Conservation (phyloP, 2,113 vertebrate genomes). For the Polypterus bichir region DNA sequence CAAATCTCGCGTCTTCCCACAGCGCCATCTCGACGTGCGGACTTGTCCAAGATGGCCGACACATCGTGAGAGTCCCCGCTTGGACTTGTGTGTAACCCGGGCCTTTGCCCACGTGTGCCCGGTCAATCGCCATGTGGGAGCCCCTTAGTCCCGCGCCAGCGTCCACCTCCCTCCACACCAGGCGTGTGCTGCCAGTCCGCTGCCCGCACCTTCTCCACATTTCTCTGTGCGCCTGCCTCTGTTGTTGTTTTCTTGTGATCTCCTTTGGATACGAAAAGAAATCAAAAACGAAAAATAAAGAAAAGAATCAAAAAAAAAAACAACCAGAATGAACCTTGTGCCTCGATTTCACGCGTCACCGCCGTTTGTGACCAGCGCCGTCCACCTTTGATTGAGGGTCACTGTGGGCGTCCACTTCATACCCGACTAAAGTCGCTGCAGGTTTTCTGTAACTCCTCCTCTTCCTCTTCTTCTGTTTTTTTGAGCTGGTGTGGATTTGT, state of each 20-base stretch:
- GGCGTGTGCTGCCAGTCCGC: too few relatives aligned
- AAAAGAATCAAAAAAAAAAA: slow-evolving; percentile 18
- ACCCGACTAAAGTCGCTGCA: slow-evolving; percentile 71
- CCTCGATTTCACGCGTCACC: slow-evolving; percentile 66
- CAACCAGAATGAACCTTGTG: slow-evolving; percentile 58
- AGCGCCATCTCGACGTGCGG: too few relatives aligned
- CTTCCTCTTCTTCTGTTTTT: slow-evolving; percentile 21
- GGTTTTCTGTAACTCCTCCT: slow-evolving; percentile 27
- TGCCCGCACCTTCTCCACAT: background rate
- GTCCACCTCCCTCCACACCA: slow-evolving; percentile 48
- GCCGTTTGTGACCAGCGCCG: slow-evolving; percentile 9
- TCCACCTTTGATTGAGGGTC: slow-evolving; percentile 77
- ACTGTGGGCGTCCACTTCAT: slow-evolving; percentile 75
- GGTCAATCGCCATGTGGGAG: too few relatives aligned
- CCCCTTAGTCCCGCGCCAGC: background rate
- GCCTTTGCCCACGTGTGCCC: too few relatives aligned
- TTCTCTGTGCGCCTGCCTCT: background rate
- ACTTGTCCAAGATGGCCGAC: too few relatives aligned
- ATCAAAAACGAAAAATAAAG: slow-evolving; percentile 2
- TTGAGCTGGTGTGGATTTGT: slow-evolving; percentile 74
- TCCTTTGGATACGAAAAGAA: slow-evolving; percentile 5
- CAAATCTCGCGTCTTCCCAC: too few relatives aligned
- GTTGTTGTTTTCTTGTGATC: too few relatives aligned
- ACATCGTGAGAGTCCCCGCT: too few relatives aligned
- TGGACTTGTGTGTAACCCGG: too few relatives aligned